Evolutionary conservation across 2,797 vertebrate species (phyloP).

Genomic region (Paedocypris micromegethes): DNA sequence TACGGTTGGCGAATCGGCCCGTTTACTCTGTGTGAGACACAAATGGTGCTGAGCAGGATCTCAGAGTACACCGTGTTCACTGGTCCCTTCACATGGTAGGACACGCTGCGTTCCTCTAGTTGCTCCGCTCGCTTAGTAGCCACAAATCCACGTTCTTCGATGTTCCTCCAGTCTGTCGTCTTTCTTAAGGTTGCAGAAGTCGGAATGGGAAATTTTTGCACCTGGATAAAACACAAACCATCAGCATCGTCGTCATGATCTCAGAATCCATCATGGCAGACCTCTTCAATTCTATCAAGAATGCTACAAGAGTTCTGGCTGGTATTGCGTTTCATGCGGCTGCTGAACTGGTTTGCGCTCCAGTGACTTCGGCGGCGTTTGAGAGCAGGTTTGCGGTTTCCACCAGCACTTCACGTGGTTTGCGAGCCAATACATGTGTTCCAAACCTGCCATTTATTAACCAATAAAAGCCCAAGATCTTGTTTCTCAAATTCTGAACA

Average conservation of each 20-base stretch:
- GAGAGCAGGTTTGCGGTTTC: conserved; percentile 43
- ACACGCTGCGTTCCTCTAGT: conserved; percentile 56
- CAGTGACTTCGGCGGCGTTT: conserved; percentile 43
- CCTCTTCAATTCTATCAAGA: no score
- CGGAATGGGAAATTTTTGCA: conserved; percentile 73
- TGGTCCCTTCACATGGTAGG: conserved; percentile 83
- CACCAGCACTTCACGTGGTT: conserved; percentile 55
- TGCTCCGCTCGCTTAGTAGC: conserved; percentile 43
- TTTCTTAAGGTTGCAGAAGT: conserved; percentile 59
- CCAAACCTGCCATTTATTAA: conserved; percentile 42
- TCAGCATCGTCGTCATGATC: no score
- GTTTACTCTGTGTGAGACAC: conserved; percentile 54
- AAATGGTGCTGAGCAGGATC: conserved; percentile 92
- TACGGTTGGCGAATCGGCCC: conserved; percentile 44
- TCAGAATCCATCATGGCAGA: no score
- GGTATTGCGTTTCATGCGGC: conserved; percentile 7
- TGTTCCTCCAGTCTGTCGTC: conserved; percentile 63
- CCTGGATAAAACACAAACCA: conserved; percentile 70
- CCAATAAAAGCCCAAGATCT: conserved; percentile 45
- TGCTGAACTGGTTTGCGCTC: no score
- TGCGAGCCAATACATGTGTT: conserved; percentile 43
- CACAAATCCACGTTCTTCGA: conserved; percentile 59
- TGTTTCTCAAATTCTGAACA: conserved; percentile 49
- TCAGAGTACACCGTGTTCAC: conserved; percentile 93
- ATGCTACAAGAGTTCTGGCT: no score